Evolutionary conservation across 2,888 invertebrate species (phyloP), one percentile per base, ranked within the genome.

Genomic region (Trichogramma dendrolimi): DNA sequence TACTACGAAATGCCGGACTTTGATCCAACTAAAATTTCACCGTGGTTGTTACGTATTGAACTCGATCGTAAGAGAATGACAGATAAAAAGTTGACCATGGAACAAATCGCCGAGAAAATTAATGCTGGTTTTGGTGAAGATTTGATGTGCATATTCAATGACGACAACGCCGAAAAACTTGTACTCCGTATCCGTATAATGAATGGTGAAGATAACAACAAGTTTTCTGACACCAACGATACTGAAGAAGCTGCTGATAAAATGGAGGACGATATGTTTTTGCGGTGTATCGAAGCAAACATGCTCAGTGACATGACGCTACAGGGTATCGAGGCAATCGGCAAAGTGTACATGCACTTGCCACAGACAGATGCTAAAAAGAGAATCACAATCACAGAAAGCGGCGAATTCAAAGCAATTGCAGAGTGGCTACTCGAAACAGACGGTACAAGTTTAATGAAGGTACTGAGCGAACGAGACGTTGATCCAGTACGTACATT

Each of bases 1-100:
- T 99, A 99, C 80, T 99, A 99, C 77, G 99, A 99, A 84, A 99
- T 99, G 98, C 98, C 98, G 10, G 99, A 99, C 80, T 97, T 98
- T 78, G 98, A 99, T 79, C 95, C 97, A 0, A 92, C 95, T 0
- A 87, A 96, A 71, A 96, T 98, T 69, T 97, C 97, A 0, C 96
- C 99, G 0, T 99, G 99, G 99, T 81, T 99, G 47, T 82, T 99
- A 50, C 92, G 99, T 82, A 96, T 99, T 70, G 99, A 99, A 78
- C 82, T 99, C 62, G 99, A 99, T 80, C 87, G 99, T 61, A 99
- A 99, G 80, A 86, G 97, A 73, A 98, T 98, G 96, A 96, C 96
- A 10, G 99, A 99, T 81, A 99, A 99, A 76, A 99, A 99, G 81
- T 82, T 99, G 69, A 97, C 97, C 2, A 99, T 99, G 99, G 99